Evolutionary conservation across 1,140 invertebrate species (phyloP).

Genomic region (Scaptodrosophila lebanonensis): DNA sequence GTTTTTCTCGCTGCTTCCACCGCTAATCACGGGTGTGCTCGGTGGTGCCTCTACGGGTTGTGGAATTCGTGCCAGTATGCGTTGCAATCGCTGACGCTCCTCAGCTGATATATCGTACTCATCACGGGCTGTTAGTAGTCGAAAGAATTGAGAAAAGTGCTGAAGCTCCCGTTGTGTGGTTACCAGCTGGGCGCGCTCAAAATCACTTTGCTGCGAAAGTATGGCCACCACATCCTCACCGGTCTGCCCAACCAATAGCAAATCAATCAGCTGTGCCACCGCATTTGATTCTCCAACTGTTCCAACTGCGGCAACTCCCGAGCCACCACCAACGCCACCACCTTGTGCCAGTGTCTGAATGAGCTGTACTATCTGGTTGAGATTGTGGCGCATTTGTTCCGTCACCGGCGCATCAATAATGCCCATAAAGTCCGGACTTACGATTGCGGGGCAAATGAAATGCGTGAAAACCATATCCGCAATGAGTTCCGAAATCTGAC

Average conservation of each 20-base stretch:
- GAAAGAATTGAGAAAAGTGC: conserved; percentile 80
- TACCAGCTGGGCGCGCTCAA: conserved; percentile 82
- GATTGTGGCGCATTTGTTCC: conserved; percentile 92
- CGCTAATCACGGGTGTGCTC: conserved; percentile 2
- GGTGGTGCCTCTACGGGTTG: conserved; percentile 17
- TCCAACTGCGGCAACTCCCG: conserved; percentile 89
- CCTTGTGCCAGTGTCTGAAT: conserved; percentile 93
- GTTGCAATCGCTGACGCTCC: conserved; percentile 57
- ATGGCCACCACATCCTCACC: conserved; percentile 80
- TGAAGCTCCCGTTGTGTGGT: conserved; percentile 84
- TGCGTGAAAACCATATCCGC: conserved; percentile 95
- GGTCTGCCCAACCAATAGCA: conserved; percentile 80
- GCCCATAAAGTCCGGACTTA: conserved; percentile 97
- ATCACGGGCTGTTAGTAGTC: conserved; percentile 44
- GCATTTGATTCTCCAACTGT: no score
- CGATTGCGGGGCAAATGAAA: conserved; percentile 97
- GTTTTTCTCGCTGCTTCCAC: conserved; percentile 23
- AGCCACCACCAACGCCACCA: conserved; percentile 83
- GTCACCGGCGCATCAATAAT: conserved; percentile 96
- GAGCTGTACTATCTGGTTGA: conserved; percentile 94
- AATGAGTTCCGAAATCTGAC: conserved; percentile 88
- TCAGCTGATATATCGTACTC: conserved; percentile 60
- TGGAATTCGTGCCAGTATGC: conserved; percentile 58
- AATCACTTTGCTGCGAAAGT: conserved; percentile 79
- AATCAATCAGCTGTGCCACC: conserved; percentile 85